phyloP scores from a whole-genome alignment of 2,888 invertebrate genomes.

The Phorcus lineatus region DNA sequence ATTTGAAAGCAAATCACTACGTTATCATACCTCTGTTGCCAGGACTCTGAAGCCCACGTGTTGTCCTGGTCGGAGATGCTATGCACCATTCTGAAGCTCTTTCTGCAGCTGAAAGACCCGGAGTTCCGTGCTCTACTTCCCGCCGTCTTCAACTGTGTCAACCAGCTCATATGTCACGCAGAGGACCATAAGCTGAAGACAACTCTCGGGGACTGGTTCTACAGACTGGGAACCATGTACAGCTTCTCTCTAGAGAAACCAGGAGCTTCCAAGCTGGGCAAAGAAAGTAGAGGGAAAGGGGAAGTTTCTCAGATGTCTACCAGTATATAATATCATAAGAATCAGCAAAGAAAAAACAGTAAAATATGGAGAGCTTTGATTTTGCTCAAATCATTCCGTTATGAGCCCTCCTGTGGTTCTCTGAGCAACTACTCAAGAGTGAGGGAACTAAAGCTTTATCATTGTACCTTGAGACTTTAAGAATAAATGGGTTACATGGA shows the following conservation, averaged over 20 bases:
- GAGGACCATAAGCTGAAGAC: conserved; percentile 79
- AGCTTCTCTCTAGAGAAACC: conserved; percentile 41
- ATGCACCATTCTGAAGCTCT: conserved; percentile 88
- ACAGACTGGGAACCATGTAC: conserved; percentile 75
- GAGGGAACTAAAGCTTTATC: no score
- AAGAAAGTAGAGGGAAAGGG: no score
- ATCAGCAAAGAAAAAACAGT: no score
- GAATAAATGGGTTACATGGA: no score
- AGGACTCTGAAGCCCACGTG: conserved; percentile 91
- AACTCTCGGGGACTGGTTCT: conserved; percentile 79
- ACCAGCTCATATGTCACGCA: conserved; percentile 79
- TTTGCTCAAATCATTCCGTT: no score
- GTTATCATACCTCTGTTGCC: conserved; percentile 35
- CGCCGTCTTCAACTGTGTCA: conserved; percentile 79
- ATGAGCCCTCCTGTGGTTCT: no score
- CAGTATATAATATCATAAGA: no score
- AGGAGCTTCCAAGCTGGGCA: background rate
- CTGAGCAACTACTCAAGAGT: no score
- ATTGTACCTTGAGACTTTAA: no score
- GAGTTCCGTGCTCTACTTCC: conserved; percentile 79
- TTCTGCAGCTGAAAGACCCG: conserved; percentile 77
- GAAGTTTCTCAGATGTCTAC: no score
- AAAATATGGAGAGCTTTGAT: no score
- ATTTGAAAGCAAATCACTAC: no score
- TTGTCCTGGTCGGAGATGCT: conserved; percentile 86